Evolutionary conservation across 2,797 vertebrate species (phyloP).

Genomic region (Sebastes oblongus): DNA sequence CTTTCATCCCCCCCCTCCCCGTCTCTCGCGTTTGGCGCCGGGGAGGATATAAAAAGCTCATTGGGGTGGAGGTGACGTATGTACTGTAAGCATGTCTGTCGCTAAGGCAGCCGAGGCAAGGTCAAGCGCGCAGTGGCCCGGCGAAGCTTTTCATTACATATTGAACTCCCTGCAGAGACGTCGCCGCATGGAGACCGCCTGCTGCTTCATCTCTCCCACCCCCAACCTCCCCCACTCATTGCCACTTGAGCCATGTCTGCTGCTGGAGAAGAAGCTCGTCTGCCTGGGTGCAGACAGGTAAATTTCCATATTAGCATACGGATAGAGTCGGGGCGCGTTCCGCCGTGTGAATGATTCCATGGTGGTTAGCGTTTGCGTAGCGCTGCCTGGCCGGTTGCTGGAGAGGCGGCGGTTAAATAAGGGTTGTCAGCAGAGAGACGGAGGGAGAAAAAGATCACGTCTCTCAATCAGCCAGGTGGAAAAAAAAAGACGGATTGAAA

Average conservation of each 20-base stretch:
- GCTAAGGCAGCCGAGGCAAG: slow-evolving; percentile 55
- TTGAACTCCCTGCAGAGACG: slow-evolving; percentile 60
- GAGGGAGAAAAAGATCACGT: slow-evolving; percentile 48
- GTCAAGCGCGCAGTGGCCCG: slow-evolving; percentile 61
- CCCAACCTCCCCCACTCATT: not conserved
- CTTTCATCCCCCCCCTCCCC: slow-evolving; percentile 24
- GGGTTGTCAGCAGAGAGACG: slow-evolving; percentile 4
- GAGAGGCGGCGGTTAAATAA: slow-evolving; percentile 38
- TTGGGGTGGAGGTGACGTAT: slow-evolving; percentile 45
- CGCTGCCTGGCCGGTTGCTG: not conserved
- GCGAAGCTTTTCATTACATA: slow-evolving; percentile 63
- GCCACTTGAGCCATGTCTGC: not conserved
- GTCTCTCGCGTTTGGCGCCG: not conserved
- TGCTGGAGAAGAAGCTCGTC: slow-evolving; percentile 1
- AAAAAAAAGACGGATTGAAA: slow-evolving; percentile 2
- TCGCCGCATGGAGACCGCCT: slow-evolving; percentile 1
- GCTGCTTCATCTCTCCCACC: not conserved
- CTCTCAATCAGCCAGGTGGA: slow-evolving; percentile 41
- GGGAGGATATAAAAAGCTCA: slow-evolving; percentile 47
- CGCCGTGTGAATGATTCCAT: slow-evolving; percentile 28
- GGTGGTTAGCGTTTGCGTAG: slow-evolving; percentile 36
- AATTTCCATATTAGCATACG: slow-evolving; percentile 34
- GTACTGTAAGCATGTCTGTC: slow-evolving; percentile 56
- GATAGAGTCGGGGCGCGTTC: slow-evolving; percentile 32
- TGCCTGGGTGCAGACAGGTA: slow-evolving; percentile 40